phyloP scores from a whole-genome alignment of 2,888 invertebrate genomes.

The Cheilosia pagana region DNA sequence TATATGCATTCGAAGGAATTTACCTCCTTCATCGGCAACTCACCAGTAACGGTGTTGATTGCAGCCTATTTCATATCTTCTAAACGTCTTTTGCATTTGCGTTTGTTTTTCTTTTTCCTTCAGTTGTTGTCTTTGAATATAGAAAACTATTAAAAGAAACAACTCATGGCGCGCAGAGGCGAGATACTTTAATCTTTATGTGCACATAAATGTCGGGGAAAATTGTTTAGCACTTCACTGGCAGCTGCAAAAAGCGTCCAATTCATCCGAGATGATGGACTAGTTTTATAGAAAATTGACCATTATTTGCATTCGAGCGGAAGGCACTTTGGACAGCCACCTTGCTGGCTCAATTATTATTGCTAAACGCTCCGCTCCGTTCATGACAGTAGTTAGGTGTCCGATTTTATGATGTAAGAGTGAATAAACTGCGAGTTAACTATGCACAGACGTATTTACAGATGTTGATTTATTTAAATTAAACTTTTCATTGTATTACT shows the following conservation, averaged over 20 bases:
- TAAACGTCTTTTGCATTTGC: slow-evolving; percentile 22
- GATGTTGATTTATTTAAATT: slow-evolving; percentile 46
- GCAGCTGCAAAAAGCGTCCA: slow-evolving; percentile 29
- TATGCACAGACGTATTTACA: slow-evolving; percentile 46
- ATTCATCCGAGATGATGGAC: slow-evolving; percentile 40
- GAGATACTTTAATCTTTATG: slow-evolving; percentile 40
- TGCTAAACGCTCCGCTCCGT: slow-evolving; percentile 10
- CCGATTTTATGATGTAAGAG: background rate
- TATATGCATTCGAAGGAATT: slow-evolving; percentile 6
- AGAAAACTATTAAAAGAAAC: slow-evolving; percentile 14
- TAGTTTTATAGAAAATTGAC: slow-evolving; percentile 33
- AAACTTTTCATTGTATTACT: slow-evolving; percentile 15
- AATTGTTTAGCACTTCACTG: slow-evolving; percentile 45
- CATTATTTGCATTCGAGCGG: slow-evolving; percentile 18
- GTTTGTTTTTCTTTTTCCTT: background rate
- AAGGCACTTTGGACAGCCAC: slow-evolving; percentile 8
- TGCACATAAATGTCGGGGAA: slow-evolving; percentile 31
- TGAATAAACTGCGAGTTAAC: slow-evolving; percentile 6
- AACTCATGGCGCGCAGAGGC: slow-evolving; percentile 3
- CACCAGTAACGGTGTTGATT: slow-evolving; percentile 35
- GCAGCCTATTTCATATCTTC: slow-evolving; percentile 39
- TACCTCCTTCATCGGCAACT: slow-evolving; percentile 28
- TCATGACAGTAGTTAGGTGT: slow-evolving; percentile 12
- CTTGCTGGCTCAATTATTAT: slow-evolving; percentile 5
- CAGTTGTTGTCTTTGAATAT: background rate